Percentiles rank a stretch among this genome's conserved stretches.
Conservation (phyloP, 2,797 vertebrate genomes). For the Atherinosoma microstoma region DNA sequence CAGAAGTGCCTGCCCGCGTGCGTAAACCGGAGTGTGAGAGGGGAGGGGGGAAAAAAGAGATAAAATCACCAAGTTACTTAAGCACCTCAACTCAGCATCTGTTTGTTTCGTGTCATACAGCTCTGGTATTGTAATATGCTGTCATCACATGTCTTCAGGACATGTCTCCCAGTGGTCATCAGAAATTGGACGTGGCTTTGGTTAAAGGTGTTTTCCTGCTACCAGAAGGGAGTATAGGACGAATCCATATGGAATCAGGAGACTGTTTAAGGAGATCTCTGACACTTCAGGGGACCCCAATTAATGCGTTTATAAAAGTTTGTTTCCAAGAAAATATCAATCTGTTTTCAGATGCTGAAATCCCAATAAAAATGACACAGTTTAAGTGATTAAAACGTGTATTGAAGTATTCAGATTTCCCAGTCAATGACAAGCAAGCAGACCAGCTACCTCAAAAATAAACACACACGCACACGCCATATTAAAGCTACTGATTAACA, state of each 20-base stretch:
- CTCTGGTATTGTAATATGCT: background rate
- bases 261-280: no score
- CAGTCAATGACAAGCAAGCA: background rate
- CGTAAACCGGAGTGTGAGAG: conserved; percentile 47
- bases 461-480: background rate
- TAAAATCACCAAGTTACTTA: conserved; percentile 37
- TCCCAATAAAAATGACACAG: no score
- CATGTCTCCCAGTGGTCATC: conserved; percentile 21
- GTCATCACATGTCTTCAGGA: conserved; percentile 29
- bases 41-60: background rate
- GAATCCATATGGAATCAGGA: conserved; percentile 25
- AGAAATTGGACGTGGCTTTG: conserved; percentile 31
- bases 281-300: no score
- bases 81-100: background rate
- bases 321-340: background rate
- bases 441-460: background rate
- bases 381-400: background rate
- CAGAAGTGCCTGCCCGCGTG: conserved; percentile 72
- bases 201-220: conserved; percentile 9
- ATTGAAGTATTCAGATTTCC: background rate
- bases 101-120: background rate
- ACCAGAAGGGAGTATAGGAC: conserved; percentile 32
- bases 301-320: background rate
- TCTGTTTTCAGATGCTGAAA: background rate
- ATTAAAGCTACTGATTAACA: background rate